Evolutionary conservation across 92 coral and sea anemone species (phyloP), one percentile per base, ranked within the genome.

Genomic region (Actinernus sp.): DNA sequence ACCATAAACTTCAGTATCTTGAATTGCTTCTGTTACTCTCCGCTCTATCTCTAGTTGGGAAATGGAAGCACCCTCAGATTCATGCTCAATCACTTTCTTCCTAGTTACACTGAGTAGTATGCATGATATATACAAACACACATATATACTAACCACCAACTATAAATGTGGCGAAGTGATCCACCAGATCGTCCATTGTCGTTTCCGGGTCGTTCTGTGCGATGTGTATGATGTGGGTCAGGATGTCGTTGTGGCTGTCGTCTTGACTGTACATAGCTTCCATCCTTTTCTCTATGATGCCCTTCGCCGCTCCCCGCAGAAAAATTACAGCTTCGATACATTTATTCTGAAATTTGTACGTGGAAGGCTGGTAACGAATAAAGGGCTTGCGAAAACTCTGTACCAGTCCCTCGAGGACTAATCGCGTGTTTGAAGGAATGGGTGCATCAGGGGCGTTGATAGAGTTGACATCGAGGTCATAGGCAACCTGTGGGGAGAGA

Each of bases 101-200:
- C n/a, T n/a, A n/a, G n/a, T n/a, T n/a, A n/a, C n/a, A n/a, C n/a
- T n/a, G n/a, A n/a, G n/a, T n/a, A n/a, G n/a, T n/a, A n/a, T n/a
- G n/a, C n/a, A n/a, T n/a, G n/a, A n/a, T n/a, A n/a, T n/a, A n/a
- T n/a, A n/a, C n/a, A n/a, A n/a, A n/a, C n/a, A n/a, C n/a, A n/a
- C n/a, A n/a, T n/a, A n/a, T n/a, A n/a, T 1, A 56, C 77, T 24
- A 50, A 89, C 97, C 97, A 56, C 97, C 97, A 52, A 92, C 92
- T 12, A 92, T 69, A 46, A 92, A 84, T 3, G 97, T 68, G 28
- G 83, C 39, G 49, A 83, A 81, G 70, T 87, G 89, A 44, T 92
- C 97, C 14, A 92, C 65, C 46, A 92, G 60, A 37, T 87, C 93
- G 3, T 92, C 88, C 47, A 92, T 69, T 24, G 89, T 82, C 8